phyloP scores from a whole-genome alignment of 2,113 vertebrate species.

The Hiodon tergisus region DNA sequence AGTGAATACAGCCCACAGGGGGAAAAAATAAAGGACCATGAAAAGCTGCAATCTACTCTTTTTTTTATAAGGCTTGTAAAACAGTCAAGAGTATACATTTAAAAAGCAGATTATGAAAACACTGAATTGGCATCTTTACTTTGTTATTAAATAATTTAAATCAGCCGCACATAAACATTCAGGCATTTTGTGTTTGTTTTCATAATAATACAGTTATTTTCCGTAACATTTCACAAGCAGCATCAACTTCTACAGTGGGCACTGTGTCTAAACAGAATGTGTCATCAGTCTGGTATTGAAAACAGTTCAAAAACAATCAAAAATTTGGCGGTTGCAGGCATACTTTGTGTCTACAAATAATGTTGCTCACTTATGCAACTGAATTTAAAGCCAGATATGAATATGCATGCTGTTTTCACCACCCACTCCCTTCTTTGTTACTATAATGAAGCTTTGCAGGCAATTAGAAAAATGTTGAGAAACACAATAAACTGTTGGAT shows the following conservation, averaged over 20 bases:
- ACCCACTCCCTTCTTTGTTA: no score
- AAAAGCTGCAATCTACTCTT: not conserved
- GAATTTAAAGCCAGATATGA: not conserved
- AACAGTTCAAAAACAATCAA: no score
- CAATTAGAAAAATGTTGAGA: no score
- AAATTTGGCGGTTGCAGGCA: no score
- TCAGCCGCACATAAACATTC: no score
- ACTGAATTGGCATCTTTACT: not conserved
- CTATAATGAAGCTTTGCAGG: no score
- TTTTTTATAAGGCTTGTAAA: not conserved
- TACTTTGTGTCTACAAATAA: not conserved
- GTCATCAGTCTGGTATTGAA: not conserved
- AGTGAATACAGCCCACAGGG: slow-evolving; percentile 6
- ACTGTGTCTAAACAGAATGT: not conserved
- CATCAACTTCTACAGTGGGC: not conserved
- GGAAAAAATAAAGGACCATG: not conserved
- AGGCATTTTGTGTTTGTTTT: no score
- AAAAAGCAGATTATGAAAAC: slow-evolving; percentile 13
- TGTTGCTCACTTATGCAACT: not conserved
- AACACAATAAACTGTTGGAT: no score
- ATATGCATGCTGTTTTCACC: not conserved
- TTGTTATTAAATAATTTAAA: no score
- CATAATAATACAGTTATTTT: not conserved
- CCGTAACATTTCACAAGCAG: not conserved
- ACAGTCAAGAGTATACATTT: slow-evolving; percentile 1